phyloP scores from a whole-genome alignment of 2,113 vertebrate genomes.

The Catharus fuscescens region DNA sequence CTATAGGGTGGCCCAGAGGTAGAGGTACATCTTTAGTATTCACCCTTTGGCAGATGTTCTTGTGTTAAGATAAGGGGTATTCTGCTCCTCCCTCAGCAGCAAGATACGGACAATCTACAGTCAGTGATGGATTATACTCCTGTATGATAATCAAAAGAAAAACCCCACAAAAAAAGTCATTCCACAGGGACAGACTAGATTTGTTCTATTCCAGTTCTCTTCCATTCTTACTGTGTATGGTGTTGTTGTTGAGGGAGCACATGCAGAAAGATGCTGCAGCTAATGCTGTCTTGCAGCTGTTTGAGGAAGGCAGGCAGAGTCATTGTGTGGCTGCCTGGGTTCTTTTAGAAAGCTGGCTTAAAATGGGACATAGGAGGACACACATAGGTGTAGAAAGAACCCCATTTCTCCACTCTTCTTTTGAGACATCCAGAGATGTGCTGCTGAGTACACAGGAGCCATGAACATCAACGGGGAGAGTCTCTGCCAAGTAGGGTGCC shows the following conservation, averaged over 20 bases:
- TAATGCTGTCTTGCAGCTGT: neutral
- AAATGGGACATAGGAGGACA: neutral
- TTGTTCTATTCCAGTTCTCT: neutral
- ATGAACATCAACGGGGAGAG: accelerated
- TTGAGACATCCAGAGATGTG: neutral
- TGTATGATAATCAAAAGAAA: neutral
- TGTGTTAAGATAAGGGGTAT: neutral
- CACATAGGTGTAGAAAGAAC: neutral
- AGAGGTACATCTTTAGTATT: neutral
- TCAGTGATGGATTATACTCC: neutral
- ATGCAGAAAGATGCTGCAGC: neutral
- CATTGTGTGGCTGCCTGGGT: neutral
- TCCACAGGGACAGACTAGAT: neutral
- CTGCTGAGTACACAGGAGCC: neutral
- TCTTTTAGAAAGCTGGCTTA: neutral
- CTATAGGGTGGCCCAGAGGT: neutral
- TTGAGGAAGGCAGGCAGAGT: neutral
- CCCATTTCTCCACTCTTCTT: neutral
- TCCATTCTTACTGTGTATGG: neutral
- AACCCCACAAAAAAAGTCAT: neutral
- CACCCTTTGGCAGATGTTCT: neutral
- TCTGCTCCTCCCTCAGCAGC: neutral
- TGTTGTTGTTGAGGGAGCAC: neutral
- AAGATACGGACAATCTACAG: neutral
- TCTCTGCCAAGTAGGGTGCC: neutral